A percentile compares a stretch with the other conserved stretches of the same genome.
Conservation (phyloP, 1,140 invertebrate genomes). For the Orussus abietinus region DNA sequence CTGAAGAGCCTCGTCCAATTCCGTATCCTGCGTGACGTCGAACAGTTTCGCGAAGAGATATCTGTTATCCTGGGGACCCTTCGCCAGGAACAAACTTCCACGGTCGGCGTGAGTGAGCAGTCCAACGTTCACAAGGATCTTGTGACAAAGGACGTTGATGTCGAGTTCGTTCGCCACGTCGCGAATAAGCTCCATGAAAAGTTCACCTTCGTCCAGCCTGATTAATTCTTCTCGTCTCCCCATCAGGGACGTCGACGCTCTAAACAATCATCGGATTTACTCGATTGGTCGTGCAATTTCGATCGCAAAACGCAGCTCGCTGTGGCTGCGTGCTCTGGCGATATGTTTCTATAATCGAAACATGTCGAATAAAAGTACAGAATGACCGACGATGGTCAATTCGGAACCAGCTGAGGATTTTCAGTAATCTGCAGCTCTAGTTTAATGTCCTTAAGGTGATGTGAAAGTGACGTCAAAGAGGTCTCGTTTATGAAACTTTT, state of each 20-base stretch:
- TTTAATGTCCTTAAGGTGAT: no score
- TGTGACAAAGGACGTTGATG: slow-evolving; percentile 89
- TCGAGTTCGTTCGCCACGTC: slow-evolving; percentile 92
- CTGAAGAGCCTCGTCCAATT: slow-evolving; percentile 70
- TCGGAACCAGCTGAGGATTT: no score
- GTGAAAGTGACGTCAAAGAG: no score
- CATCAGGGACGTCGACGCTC: slow-evolving; percentile 34
- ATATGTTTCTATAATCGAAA: no score
- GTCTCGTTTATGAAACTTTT: no score
- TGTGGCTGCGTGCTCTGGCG: no score
- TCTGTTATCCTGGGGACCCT: slow-evolving; percentile 68
- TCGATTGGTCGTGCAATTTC: no score
- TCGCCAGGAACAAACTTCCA: slow-evolving; percentile 82
- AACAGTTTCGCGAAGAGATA: slow-evolving; percentile 88
- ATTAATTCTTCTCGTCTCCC: slow-evolving; percentile 57
- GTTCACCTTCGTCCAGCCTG: slow-evolving; percentile 71
- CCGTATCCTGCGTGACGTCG: slow-evolving; percentile 85
- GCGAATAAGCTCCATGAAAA: slow-evolving; percentile 90
- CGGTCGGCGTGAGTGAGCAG: slow-evolving; percentile 82
- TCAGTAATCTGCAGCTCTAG: no score
- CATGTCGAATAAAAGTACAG: no score
- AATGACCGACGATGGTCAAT: no score
- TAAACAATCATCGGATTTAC: no score
- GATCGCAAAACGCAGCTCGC: no score
- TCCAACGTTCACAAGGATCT: slow-evolving; percentile 89